Percentiles rank a stretch among this genome's conserved stretches.
Conservation (phyloP, 2,888 invertebrate genomes). For the Drosophila helvetica region DNA sequence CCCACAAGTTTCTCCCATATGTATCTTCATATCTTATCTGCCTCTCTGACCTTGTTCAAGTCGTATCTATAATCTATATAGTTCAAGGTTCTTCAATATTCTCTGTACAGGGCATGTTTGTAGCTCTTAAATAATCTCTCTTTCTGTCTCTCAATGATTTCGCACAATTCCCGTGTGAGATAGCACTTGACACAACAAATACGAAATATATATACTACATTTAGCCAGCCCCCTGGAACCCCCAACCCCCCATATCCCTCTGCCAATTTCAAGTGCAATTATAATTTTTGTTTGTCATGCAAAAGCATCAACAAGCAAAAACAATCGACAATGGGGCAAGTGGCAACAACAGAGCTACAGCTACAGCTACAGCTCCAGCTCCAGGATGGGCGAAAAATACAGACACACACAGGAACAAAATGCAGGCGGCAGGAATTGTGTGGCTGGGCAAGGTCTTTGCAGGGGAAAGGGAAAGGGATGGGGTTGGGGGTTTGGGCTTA, state of each 20-base stretch:
- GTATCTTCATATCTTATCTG: conserved; percentile 23
- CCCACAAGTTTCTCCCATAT: not conserved
- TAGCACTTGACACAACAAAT: conserved; percentile 55
- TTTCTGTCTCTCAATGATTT: conserved; percentile 19
- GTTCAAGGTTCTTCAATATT: conserved; percentile 30
- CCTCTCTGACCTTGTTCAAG: conserved; percentile 14
- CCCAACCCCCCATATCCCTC: conserved; percentile 16
- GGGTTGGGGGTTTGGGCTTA: not conserved
- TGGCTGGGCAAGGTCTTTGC: not conserved
- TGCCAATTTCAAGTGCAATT: conserved; percentile 76
- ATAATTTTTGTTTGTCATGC: conserved; percentile 78
- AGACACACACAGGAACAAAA: conserved; percentile 34
- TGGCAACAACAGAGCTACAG: conserved; percentile 24
- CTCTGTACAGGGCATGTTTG: not conserved
- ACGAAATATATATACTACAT: not conserved
- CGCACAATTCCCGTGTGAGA: conserved; percentile 40
- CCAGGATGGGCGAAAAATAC: conserved; percentile 49
- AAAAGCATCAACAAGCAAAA: conserved; percentile 62
- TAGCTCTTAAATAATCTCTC: conserved; percentile 40
- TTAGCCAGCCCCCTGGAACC: not conserved
- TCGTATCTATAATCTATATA: conserved; percentile 29
- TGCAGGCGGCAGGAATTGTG: conserved; percentile 39
- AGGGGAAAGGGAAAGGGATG: not conserved
- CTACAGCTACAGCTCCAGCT: conserved; percentile 37
- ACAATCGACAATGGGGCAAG: conserved; percentile 52